These are phyloP conservation scores for Todus mexicanus DNA, from an alignment of 2,797 vertebrate species.

Conservation along the genomic window DNA sequence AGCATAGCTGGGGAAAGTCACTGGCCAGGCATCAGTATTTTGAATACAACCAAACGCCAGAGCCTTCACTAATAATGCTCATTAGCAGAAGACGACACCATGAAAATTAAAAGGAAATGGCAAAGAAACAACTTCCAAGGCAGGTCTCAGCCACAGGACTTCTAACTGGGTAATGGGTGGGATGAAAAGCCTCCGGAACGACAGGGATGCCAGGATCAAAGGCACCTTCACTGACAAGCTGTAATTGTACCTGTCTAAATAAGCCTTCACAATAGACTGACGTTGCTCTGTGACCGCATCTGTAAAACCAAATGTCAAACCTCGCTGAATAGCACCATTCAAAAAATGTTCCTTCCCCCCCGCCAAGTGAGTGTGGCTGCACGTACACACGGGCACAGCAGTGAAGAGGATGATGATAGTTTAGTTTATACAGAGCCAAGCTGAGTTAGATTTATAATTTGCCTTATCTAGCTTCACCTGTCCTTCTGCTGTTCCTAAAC, in stretches of 20 bases:
- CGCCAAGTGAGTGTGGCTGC: neutral
- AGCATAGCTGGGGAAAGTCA: neutral
- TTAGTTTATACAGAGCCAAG: neutral
- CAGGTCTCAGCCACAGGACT: neutral
- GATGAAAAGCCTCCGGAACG: constrained; percentile 37
- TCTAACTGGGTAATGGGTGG: neutral
- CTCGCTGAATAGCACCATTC: neutral
- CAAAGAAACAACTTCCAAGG: constrained; percentile 13
- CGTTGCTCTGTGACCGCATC: neutral
- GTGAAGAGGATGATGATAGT: neutral
- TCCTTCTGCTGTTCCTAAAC: neutral
- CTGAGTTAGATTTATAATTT: neutral
- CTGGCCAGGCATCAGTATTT: neutral
- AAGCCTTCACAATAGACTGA: neutral
- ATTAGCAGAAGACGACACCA: neutral
- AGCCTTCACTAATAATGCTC: neutral
- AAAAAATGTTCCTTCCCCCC: neutral
- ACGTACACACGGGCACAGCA: neutral
- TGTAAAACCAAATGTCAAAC: neutral
- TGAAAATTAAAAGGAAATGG: neutral
- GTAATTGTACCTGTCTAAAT: neutral
- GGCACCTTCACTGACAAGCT: neutral
- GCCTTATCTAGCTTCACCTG: neutral
- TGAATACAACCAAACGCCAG: neutral
- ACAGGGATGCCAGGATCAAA: constrained; percentile 24